phyloP scores from a whole-genome alignment of 2,113 vertebrate genomes.

The Scortum barcoo region DNA sequence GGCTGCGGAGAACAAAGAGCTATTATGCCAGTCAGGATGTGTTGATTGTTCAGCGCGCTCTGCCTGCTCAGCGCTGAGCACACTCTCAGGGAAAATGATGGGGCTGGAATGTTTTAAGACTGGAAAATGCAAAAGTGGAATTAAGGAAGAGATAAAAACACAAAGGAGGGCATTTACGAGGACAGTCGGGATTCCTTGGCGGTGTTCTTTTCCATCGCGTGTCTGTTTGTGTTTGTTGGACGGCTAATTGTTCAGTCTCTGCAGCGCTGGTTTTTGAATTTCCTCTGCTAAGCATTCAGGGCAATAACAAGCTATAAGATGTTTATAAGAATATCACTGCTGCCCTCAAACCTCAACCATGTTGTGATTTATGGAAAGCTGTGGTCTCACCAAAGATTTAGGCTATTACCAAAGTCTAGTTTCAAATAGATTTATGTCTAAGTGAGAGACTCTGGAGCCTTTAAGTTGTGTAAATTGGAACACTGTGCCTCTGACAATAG shows the following conservation, averaged over 20 bases:
- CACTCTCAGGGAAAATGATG: constrained; percentile 54
- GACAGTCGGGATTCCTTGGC: constrained; percentile 38
- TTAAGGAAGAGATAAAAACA: constrained; percentile 60
- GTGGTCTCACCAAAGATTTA: constrained; percentile 67
- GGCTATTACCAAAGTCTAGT: constrained; percentile 66
- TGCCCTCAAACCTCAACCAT: constrained; percentile 66
- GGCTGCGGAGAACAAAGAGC: constrained; percentile 63
- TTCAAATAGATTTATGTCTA: constrained; percentile 67
- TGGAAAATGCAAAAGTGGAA: constrained; percentile 66
- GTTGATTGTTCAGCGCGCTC: constrained; percentile 57
- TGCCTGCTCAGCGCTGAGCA: constrained; percentile 36
- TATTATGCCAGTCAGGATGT: constrained; percentile 65
- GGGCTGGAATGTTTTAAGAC: constrained; percentile 48
- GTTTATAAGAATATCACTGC: constrained; percentile 62
- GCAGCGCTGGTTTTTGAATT: constrained; percentile 37
- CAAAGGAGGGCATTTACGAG: constrained; percentile 43
- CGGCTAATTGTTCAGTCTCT: constrained; percentile 44
- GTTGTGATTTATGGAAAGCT: constrained; percentile 73
- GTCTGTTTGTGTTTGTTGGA: constrained; percentile 52
- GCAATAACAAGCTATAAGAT: constrained; percentile 53
- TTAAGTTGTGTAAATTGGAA: constrained; percentile 65
- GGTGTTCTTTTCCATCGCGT: constrained; percentile 23
- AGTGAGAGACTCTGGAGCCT: constrained; percentile 49
- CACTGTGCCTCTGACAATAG: constrained; percentile 36
- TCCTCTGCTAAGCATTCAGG: constrained; percentile 41